Evolutionary conservation across 2,888 invertebrate genomes (phyloP).

Genomic region (Carterocephalus palaemon): DNA sequence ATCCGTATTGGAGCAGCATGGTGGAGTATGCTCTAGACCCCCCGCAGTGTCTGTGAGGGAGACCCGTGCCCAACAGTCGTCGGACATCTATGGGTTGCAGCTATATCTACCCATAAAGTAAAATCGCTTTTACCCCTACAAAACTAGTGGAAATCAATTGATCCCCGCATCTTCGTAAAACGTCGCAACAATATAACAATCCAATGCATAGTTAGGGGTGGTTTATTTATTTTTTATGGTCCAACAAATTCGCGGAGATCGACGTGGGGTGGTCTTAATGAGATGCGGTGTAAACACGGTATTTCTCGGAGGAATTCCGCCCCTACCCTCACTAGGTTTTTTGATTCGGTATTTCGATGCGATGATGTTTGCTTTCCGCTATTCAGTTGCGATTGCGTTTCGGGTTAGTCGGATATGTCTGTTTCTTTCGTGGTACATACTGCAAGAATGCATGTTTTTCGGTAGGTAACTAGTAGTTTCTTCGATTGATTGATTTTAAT

Average conservation of each 20-base stretch:
- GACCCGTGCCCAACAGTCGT: too few species aligned
- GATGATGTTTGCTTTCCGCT: slow-evolving; percentile 9
- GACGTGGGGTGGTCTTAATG: slow-evolving; percentile 53
- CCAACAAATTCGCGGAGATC: slow-evolving; percentile 48
- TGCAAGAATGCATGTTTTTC: too few species aligned
- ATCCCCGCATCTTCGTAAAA: background rate
- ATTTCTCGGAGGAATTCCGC: slow-evolving; percentile 55
- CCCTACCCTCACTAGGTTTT: slow-evolving; percentile 34
- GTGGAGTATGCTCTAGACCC: too few species aligned
- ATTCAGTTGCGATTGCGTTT: slow-evolving; percentile 1
- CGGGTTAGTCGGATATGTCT: slow-evolving; percentile 8
- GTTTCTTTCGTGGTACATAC: too few species aligned
- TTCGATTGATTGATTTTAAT: too few species aligned
- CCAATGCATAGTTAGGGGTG: slow-evolving; percentile 43
- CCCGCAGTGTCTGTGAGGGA: too few species aligned
- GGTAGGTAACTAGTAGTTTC: too few species aligned
- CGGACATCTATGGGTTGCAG: too few species aligned
- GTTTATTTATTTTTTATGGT: slow-evolving; percentile 66
- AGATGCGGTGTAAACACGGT: slow-evolving; percentile 66
- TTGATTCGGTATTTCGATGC: slow-evolving; percentile 36
- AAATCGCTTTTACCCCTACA: background rate
- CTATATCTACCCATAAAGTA: too few species aligned
- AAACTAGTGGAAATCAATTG: slow-evolving; percentile 8
- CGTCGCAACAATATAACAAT: slow-evolving; percentile 30
- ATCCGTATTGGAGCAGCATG: too few species aligned